Base-by-base conservation (phyloP, 2,888 invertebrate genomes). In the Heliconius sara region DNA sequence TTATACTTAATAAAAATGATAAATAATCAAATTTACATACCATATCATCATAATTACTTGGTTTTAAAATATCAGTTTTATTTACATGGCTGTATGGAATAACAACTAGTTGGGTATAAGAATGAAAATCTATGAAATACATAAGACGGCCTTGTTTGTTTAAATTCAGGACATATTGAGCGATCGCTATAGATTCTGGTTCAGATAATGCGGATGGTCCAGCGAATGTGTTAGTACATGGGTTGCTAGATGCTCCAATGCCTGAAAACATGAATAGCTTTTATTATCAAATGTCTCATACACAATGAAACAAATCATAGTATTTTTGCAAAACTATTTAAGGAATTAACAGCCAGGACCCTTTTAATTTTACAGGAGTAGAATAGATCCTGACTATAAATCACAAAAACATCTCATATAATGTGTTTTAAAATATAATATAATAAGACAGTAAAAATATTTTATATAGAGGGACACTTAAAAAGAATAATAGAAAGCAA, bases 51-150 rank as follows among this genome's bases (percentile, higher is more conserved):
- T 90, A 95, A 82, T 95, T 94, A 7, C 86, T 87, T 2, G 90
- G 76, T 5, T 65, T 65, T 27, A 86, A 25, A 1, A 88, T 83
- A 9, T 85, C 85, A n/a, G 82, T 82, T 22, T 80, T 84, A 16
- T 57, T 76, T 0, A 92, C 85, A 78, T 95, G 91, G 73, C 96
- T 96, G 82, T 94, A 95, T 0, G 96, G 95, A n/a, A 96, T 85
- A 13, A 96, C 84, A 16, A 96, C 88, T 47, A 95, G 86, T 82
- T 96, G 96, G 1, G 96, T 93, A 85, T 92, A 96, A 0, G 96
- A 96, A 87, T 96, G 96, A 81, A 96, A 92, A 0, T 95, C 93
- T 5, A 96, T 86, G 84, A 96, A 96, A 78, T 95, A 93, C 0
- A 95, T 88, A 0, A 95, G 82, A 2, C 86, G 83, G 10, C 91